Base-by-base conservation (phyloP, 2,888 invertebrate genomes). In the Drosophila multiciliata region DNA sequence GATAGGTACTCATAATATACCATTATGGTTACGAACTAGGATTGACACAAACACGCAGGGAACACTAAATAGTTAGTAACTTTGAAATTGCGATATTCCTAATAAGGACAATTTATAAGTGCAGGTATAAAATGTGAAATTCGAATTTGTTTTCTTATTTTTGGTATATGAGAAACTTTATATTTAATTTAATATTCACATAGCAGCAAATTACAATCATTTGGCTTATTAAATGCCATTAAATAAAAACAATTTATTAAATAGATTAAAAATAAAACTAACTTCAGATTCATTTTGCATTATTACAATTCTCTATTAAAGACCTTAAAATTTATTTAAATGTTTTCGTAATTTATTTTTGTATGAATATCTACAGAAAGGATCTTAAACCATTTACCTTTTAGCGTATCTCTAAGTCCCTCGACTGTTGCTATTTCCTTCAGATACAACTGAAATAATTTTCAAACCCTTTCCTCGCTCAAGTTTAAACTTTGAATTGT, bases 401-500 rank as follows among this genome's bases (percentile, higher is more conserved):
- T 40, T 40, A 15, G 36, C 36, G 6, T 7, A 26, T 23, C 2
- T 1, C 17, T 23, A 1, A 26, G n/a, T 12, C 33, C 32, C 1
- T 36, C 23, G 0, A 53, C 17, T 53, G 36, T 38, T 38, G 36
- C 20, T 12, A 8, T 42, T 42, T 35, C 1, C 5, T n/a, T 7
- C 2, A 40, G 29, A 29, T 20, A 36, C 8, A 12, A 17, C 3
- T 35, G n/a, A 12, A 38, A 36, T 64, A n/a, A 20, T 29, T 55
- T 26, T 50, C 3, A 8, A 48, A 15, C 54, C 26, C 20, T 66
- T 60, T 17, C 5, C n/a, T 48, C 32, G 29, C 20, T 12, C 20
- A 58, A 63, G 57, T 61, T 66, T 49, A 29, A 53, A 38, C n/a
- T 54, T n/a, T 20, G 40, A 50, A 55, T 45, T 70, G 45, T 66